Conservation (phyloP, 2,888 invertebrate genomes). For the Lasioglossum oenotherae region DNA sequence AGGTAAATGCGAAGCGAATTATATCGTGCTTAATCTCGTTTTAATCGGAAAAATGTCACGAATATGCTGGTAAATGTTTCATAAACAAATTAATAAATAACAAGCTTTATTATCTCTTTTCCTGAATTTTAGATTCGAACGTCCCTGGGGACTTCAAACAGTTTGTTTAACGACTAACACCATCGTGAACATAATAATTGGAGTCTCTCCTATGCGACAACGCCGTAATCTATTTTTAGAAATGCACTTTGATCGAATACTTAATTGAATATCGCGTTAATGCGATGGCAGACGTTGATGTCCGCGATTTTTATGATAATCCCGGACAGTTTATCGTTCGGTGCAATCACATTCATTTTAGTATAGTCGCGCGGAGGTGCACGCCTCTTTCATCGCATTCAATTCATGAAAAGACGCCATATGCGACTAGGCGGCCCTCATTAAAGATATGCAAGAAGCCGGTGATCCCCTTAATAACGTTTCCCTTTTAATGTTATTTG, state of each 20-base stretch:
- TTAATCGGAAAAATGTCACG: too few species aligned
- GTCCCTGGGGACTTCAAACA: too few species aligned
- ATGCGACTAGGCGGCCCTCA: slow-evolving; percentile 17
- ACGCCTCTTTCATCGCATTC: slow-evolving; percentile 41
- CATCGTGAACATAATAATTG: too few species aligned
- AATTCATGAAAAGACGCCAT: slow-evolving; percentile 32
- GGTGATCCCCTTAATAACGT: slow-evolving; percentile 40
- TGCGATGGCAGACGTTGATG: background rate
- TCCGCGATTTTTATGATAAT: background rate
- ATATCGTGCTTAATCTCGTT: too few species aligned
- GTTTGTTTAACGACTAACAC: too few species aligned
- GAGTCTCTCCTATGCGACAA: background rate
- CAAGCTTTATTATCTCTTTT: too few species aligned
- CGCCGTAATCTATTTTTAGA: background rate
- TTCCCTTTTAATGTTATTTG: slow-evolving; percentile 39
- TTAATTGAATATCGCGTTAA: background rate
- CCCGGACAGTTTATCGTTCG: background rate
- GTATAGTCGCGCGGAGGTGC: slow-evolving; percentile 12
- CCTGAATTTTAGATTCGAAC: too few species aligned
- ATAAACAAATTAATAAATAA: background rate
- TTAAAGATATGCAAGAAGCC: slow-evolving; percentile 48
- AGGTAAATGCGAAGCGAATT: too few species aligned
- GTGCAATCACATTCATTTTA: background rate
- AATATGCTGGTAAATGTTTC: background rate
- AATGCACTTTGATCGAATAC: background rate